These are phyloP conservation scores for Lacanobia wlatinum DNA, from an alignment of 2,888 invertebrate genomes.

Conservation along the genomic window DNA sequence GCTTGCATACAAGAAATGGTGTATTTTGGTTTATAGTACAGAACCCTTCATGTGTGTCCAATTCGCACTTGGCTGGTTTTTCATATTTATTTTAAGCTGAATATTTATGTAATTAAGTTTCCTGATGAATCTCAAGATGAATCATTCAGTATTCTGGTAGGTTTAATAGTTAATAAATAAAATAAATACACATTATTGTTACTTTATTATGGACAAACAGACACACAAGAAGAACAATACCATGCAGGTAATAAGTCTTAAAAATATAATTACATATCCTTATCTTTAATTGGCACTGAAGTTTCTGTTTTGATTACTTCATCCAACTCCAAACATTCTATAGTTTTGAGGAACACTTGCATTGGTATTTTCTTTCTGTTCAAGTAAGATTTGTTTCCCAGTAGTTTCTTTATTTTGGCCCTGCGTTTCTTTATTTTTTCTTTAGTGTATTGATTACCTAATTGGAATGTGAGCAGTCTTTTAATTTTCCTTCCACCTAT, in stretches of 20 bases:
- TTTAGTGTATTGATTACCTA: constrained; percentile 87
- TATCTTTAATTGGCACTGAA: constrained; percentile 68
- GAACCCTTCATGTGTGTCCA: too few relatives aligned
- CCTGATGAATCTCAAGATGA: neutral
- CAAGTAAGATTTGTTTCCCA: constrained; percentile 88
- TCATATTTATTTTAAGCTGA: neutral
- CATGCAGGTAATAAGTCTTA: constrained; percentile 69
- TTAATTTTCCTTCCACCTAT: constrained; percentile 91
- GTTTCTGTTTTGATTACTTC: constrained; percentile 81
- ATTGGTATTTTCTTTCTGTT: constrained; percentile 90
- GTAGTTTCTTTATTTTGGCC: constrained; percentile 90
- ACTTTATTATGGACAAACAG: constrained; percentile 57
- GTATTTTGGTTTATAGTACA: too few relatives aligned
- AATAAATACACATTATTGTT: constrained; percentile 15
- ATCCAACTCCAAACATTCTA: constrained; percentile 88
- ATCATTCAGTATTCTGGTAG: neutral
- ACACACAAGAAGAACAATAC: constrained; percentile 63
- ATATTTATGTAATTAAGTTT: neutral
- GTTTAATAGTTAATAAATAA: constrained; percentile 14
- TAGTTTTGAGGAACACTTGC: constrained; percentile 90
- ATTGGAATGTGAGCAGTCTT: constrained; percentile 90
- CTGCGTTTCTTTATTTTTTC: constrained; percentile 91
- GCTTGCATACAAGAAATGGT: too few relatives aligned
- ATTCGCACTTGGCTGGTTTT: neutral
- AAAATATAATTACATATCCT: constrained; percentile 56